Evolutionary conservation across 1,140 invertebrate species (phyloP).

Genomic region (Lucilia sericata): DNA sequence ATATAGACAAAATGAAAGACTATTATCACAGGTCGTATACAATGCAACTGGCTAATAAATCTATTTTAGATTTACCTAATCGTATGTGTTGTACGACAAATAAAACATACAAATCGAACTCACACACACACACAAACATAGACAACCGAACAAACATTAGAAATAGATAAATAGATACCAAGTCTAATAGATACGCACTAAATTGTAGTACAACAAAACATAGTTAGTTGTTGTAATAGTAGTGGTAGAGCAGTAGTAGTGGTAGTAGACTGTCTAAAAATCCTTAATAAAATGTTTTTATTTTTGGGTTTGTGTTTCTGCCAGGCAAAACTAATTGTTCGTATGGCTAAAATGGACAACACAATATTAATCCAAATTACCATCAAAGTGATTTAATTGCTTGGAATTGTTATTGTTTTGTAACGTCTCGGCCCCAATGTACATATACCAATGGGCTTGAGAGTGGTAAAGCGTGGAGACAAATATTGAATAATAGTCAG

Average conservation of each 20-base stretch:
- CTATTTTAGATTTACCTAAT: slow-evolving; percentile 53
- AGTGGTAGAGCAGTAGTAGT: neutral
- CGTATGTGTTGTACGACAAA: slow-evolving; percentile 51
- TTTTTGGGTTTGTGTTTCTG: neutral
- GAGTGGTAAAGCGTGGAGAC: too few relatives aligned
- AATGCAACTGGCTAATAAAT: slow-evolving; percentile 52
- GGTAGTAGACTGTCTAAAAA: neutral
- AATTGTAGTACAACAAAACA: neutral
- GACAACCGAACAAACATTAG: neutral
- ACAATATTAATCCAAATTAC: slow-evolving; percentile 69
- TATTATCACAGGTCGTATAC: slow-evolving; percentile 50
- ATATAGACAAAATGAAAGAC: slow-evolving; percentile 41
- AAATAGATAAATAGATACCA: neutral
- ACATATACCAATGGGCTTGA: neutral
- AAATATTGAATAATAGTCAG: neutral
- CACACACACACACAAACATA: neutral
- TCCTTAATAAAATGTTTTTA: neutral
- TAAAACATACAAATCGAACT: slow-evolving; percentile 36
- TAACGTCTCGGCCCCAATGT: neutral
- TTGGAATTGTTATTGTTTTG: slow-evolving; percentile 61
- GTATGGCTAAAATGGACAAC: slow-evolving; percentile 52
- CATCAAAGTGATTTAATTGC: slow-evolving; percentile 69
- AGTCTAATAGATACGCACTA: neutral
- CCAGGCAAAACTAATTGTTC: slow-evolving; percentile 49
- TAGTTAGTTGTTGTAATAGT: neutral